Evolutionary conservation across 2,888 invertebrate species (phyloP).

Genomic region (Phlogophora meticulosa): DNA sequence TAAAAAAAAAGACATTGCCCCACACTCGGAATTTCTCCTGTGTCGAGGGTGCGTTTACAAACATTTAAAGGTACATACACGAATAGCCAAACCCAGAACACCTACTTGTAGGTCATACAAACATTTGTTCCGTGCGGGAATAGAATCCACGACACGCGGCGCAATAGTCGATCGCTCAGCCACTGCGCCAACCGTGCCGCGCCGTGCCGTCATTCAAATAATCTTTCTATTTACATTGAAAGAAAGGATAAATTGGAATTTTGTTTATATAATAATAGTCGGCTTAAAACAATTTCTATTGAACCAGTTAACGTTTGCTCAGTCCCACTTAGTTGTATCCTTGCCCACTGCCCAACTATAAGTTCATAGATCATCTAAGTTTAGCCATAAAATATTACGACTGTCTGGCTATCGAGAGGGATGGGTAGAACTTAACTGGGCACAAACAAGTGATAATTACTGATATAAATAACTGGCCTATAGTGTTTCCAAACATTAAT

Average conservation of each 20-base stretch:
- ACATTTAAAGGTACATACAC: too few species aligned
- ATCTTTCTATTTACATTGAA: too few species aligned
- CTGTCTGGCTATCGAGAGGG: conserved; percentile 37
- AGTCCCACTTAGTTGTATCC: conserved; percentile 21
- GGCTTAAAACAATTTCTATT: conserved; percentile 28
- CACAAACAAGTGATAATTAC: conserved; percentile 64
- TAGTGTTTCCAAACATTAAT: conserved; percentile 54
- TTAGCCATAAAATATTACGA: conserved; percentile 60
- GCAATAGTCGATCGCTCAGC: too few species aligned
- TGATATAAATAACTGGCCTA: conserved; percentile 60
- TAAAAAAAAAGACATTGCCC: too few species aligned
- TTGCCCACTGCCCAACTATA: conserved; percentile 47
- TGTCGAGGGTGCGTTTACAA: too few species aligned
- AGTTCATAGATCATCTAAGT: conserved; percentile 57
- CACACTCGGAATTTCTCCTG: too few species aligned
- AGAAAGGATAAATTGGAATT: conserved; percentile 11
- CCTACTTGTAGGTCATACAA: too few species aligned
- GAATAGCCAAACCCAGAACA: too few species aligned
- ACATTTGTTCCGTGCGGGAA: too few species aligned
- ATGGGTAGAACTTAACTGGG: conserved; percentile 46
- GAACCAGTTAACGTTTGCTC: conserved; percentile 13
- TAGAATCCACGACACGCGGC: too few species aligned
- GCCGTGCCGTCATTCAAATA: too few species aligned
- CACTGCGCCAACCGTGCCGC: too few species aligned
- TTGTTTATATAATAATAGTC: background rate